Evolutionary conservation across 2,113 vertebrate genomes (phyloP).

Genomic region (Chiloscyllium plagiosum): DNA sequence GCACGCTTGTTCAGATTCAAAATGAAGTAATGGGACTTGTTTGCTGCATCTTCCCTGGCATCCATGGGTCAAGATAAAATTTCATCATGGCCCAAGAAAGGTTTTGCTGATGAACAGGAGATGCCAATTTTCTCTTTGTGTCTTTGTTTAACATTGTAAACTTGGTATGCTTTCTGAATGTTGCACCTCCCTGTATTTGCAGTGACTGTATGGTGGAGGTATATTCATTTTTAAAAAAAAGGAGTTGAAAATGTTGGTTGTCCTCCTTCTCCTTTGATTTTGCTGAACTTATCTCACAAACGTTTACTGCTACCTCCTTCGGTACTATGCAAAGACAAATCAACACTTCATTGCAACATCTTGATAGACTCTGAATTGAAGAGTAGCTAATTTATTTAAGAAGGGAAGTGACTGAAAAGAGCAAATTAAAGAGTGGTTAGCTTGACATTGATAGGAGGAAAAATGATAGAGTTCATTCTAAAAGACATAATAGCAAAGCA

Average conservation of each 20-base stretch:
- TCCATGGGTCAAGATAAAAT: too few relatives aligned
- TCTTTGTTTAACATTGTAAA: background rate
- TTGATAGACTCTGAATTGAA: too few relatives aligned
- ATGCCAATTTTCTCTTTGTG: background rate
- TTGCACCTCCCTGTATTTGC: background rate
- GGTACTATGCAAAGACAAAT: too few relatives aligned
- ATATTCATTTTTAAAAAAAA: background rate
- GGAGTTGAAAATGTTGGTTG: background rate
- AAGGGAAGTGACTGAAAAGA: too few relatives aligned
- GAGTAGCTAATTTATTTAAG: too few relatives aligned
- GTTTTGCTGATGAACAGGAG: background rate
- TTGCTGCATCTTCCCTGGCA: background rate
- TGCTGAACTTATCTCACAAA: background rate
- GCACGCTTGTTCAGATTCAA: background rate
- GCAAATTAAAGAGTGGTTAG: too few relatives aligned
- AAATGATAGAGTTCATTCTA: too few relatives aligned
- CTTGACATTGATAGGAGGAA: too few relatives aligned
- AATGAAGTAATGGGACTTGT: background rate
- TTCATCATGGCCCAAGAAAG: too few relatives aligned
- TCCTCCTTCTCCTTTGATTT: background rate
- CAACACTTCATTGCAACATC: too few relatives aligned
- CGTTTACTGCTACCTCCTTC: background rate
- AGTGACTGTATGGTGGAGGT: background rate
- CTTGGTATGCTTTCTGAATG: background rate
- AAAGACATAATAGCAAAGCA: too few relatives aligned